A percentile compares a stretch with the other conserved stretches of the same genome.
Evolutionary conservation across 2,888 invertebrate genomes (phyloP).

Genomic region (Eupithecia tripunctaria): DNA sequence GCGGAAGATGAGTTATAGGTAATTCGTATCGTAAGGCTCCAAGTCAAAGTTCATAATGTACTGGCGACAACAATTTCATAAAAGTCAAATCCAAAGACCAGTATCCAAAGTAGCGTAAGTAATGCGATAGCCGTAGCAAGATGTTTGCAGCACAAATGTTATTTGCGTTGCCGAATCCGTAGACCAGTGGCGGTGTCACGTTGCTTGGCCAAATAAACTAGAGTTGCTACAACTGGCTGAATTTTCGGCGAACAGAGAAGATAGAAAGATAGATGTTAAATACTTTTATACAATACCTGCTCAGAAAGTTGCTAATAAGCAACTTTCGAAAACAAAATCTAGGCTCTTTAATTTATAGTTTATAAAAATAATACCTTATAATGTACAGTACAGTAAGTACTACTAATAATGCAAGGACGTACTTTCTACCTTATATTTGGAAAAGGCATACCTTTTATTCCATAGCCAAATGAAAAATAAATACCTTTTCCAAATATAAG

Average conservation of each 20-base stretch:
- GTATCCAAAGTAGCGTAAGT: constrained; percentile 47
- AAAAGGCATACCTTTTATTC: too few species aligned
- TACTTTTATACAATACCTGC: too few species aligned
- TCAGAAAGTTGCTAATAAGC: too few species aligned
- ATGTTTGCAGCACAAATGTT: constrained; percentile 80
- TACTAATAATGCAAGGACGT: too few species aligned
- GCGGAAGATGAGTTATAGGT: neutral
- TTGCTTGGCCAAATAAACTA: constrained; percentile 55
- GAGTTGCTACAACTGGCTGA: constrained; percentile 1
- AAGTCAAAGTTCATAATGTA: neutral
- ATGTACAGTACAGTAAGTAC: too few species aligned
- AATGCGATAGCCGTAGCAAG: constrained; percentile 74
- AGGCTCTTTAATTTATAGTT: too few species aligned
- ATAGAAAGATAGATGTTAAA: too few species aligned
- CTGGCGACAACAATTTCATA: neutral
- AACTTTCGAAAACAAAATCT: too few species aligned
- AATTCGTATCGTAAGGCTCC: neutral
- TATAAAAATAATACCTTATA: too few species aligned
- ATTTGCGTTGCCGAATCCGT: constrained; percentile 77
- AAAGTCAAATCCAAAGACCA: constrained; percentile 9
- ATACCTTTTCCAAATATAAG: too few species aligned
- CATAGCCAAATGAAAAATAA: too few species aligned
- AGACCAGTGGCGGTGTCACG: constrained; percentile 79
- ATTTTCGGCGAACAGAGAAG: neutral
- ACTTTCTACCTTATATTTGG: too few species aligned